Conservation (phyloP, 1,140 invertebrate genomes). For the Apis mellifera region Amel_HAv3.1 CM009931.2:14022001-14022500, state of each 20-base stretch:
- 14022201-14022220: not conserved
- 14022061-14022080: no score
- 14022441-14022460: slow-evolving; percentile 89
- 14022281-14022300: not conserved
- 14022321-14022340: not conserved
- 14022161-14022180: not conserved
- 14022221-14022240: not conserved
- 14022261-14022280: no score
- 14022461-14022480: slow-evolving; percentile 93
- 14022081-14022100: not conserved
- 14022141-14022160: not conserved
- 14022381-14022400: slow-evolving; percentile 85
- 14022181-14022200: not conserved
- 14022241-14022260: not conserved
- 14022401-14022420: slow-evolving; percentile 90
- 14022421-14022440: slow-evolving; percentile 84
- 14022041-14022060: no score
- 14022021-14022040: not conserved
- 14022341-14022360: not conserved
- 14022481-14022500: slow-evolving; percentile 97
- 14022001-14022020: not conserved
- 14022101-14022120: not conserved
- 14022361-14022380: not conserved
- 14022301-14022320: not conserved
- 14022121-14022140: not conserved